Evolutionary conservation across 1,140 invertebrate genomes (phyloP).

Genomic region (Wasmannia auropunctata): DNA sequence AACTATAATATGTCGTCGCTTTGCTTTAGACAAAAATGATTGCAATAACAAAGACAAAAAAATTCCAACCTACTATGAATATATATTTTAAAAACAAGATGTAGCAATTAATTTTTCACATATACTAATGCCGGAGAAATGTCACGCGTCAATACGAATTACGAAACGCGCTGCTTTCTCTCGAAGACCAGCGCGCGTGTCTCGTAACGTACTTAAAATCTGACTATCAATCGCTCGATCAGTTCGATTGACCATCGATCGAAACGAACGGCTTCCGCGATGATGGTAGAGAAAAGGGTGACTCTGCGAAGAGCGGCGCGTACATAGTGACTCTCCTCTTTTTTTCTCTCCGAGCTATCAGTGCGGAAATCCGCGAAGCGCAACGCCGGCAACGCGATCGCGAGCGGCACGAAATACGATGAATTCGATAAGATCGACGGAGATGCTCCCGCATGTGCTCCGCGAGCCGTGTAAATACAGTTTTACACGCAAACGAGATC

Average conservation of each 20-base stretch:
- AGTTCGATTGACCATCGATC: not conserved
- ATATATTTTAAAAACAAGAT: not conserved
- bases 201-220: constrained; percentile 22
- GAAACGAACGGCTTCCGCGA: not conserved
- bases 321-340: constrained; percentile 46
- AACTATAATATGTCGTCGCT: no score
- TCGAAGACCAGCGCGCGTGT: not conserved
- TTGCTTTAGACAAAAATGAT: not conserved
- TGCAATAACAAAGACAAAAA: not conserved
- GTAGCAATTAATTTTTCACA: constrained; percentile 2
- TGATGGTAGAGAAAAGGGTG: not conserved
- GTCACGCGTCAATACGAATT: constrained; percentile 27
- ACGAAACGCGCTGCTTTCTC: constrained; percentile 50
- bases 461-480: constrained; percentile 80
- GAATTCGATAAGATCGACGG: constrained; percentile 73
- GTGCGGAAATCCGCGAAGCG: not conserved
- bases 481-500: constrained; percentile 78
- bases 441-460: constrained; percentile 72
- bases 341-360: not conserved
- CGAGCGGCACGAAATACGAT: constrained; percentile 61
- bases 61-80: not conserved
- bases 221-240: not conserved
- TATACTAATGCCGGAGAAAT: not conserved
- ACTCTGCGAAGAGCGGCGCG: not conserved
- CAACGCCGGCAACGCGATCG: no score